phyloP scores from a whole-genome alignment of 2,888 invertebrate genomes.

The Willowsia nigromaculata region DNA sequence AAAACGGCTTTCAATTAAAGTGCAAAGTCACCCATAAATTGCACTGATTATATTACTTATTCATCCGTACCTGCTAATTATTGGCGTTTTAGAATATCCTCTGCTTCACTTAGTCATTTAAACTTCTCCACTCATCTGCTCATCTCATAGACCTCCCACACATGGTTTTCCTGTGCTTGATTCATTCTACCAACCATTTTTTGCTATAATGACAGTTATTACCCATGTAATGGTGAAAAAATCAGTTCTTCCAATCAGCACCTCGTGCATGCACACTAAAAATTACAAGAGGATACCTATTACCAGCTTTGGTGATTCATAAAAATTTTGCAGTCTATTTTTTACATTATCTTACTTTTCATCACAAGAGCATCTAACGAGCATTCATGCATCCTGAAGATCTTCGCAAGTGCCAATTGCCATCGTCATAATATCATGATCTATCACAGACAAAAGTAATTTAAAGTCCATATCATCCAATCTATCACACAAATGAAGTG shows the following conservation, averaged over 20 bases:
- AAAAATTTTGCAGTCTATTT: background rate
- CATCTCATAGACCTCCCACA: background rate
- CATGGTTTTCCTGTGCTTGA: background rate
- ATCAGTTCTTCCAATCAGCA: conserved; percentile 12
- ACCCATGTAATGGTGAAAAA: conserved; percentile 23
- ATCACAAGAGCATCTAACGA: background rate
- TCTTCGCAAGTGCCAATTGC: background rate
- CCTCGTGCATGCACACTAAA: background rate
- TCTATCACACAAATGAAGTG: background rate
- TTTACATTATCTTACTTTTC: background rate
- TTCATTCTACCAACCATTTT: background rate
- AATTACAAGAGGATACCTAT: background rate
- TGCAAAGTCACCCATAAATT: conserved; percentile 13
- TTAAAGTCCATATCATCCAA: background rate
- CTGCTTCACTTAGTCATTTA: background rate
- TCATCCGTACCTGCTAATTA: background rate
- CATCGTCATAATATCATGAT: background rate
- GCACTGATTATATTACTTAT: background rate
- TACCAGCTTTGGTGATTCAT: background rate
- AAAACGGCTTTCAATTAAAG: background rate
- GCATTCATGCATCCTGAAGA: too few species aligned
- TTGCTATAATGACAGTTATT: conserved; percentile 23
- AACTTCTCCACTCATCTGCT: background rate
- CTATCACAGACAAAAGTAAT: background rate
- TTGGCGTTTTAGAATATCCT: background rate